Evolutionary conservation across 2,888 invertebrate species (phyloP), one percentile per base, ranked within the genome.

Genomic region (Chouioia cunea): DNA sequence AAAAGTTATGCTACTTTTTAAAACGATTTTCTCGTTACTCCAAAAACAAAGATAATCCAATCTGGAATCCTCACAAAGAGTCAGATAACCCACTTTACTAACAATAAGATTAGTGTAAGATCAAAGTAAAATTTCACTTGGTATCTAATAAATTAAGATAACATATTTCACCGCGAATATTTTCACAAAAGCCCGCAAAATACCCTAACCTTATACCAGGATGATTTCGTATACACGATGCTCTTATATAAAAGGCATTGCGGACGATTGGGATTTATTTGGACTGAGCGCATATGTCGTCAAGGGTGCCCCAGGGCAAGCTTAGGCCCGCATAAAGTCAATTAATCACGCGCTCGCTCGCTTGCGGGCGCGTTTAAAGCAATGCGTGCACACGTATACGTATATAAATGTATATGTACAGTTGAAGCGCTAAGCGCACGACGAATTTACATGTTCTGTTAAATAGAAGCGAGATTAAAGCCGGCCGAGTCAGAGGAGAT

Each of bases 321-420:
- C 56, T n/a, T 27, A 27, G 48, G 50, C 60, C 67, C 74, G 66
- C 74, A 76, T 75, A 75, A 76, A 75, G 76, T 74, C 76, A 74
- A 77, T 77, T 77, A 77, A 77, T 77, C 77, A 76, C 71, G 68
- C 57, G 62, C n/a, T n/a, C 16, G 66, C 48, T 27, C 27, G 6
- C 6, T 27, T 27, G 56, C 22, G 52, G 56, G 14, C 60, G 58
- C 57, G 59, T 70, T 57, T 18, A 54, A n/a, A 23, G 2, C 8
- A 22, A 12, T 53, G 12, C 10, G 20, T 16, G 23, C 57, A 12
- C 22, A 20, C 52, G 12, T 8, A 23, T 23, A 22, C 18, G 18
- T 46, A 4, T 43, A 2, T 44, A 23, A n/a, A n/a, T n/a, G n/a
- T n/a, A n/a, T n/a, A n/a, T n/a, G n/a, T n/a, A n/a, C n/a, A n/a